These are phyloP conservation scores for Phrynocephalus guinanensis DNA, from an alignment of 2,797 vertebrate genomes.

Conservation along the genomic window DNA sequence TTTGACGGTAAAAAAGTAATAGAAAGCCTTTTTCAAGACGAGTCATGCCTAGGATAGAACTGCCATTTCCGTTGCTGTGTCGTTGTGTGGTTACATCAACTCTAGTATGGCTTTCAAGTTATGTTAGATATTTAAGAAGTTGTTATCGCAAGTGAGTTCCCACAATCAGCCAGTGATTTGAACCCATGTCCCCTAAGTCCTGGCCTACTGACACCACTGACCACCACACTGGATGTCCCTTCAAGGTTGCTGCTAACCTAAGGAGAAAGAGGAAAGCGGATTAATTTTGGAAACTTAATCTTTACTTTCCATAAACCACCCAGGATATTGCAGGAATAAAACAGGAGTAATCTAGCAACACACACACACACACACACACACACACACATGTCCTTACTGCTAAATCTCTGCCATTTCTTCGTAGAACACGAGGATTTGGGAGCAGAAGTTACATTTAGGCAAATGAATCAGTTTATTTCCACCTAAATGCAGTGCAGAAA, in stretches of 20 bases:
- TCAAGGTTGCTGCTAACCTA: too few species aligned
- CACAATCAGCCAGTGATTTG: too few species aligned
- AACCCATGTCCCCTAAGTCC: too few species aligned
- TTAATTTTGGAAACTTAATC: too few species aligned
- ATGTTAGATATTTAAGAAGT: not conserved
- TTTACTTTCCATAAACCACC: too few species aligned
- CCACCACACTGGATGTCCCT: too few species aligned
- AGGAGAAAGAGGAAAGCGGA: too few species aligned
- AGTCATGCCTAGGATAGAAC: too few species aligned
- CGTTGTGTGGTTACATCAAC: not conserved
- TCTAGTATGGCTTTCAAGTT: not conserved
- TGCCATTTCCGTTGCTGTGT: not conserved
- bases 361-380: too few species aligned
- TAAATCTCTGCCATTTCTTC: not conserved
- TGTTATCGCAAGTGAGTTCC: too few species aligned
- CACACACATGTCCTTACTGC: not conserved
- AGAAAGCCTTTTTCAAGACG: not conserved
- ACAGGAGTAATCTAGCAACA: not conserved
- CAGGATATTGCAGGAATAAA: too few species aligned
- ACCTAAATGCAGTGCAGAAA: not conserved
- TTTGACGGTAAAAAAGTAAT: not conserved
- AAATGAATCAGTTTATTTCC: not conserved
- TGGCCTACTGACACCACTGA: too few species aligned
- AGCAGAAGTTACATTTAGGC: not conserved
- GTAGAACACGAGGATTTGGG: not conserved